Conservation (phyloP, 2,113 vertebrate genomes). For the Aleadryas rufinucha region DNA sequence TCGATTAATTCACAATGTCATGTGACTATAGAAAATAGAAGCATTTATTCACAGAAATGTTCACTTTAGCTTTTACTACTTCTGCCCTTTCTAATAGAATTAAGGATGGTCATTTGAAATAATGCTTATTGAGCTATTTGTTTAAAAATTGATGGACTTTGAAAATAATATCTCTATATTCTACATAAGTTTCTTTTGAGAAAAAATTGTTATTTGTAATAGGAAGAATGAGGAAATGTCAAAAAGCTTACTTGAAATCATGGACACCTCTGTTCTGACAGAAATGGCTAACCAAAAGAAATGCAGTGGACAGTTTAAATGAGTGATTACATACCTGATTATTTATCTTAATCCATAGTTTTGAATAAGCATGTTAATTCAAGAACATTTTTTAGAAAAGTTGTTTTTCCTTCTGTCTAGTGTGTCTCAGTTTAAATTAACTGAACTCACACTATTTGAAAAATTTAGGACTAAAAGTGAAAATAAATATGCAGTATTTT, state of each 20-base stretch:
- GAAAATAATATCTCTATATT: neutral
- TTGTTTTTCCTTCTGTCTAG: neutral
- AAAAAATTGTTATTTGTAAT: neutral
- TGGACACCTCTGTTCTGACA: neutral
- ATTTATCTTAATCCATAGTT: neutral
- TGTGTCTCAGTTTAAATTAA: neutral
- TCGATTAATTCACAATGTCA: neutral
- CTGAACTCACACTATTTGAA: neutral
- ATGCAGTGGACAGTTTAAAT: neutral
- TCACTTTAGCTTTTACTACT: neutral
- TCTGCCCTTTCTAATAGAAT: neutral
- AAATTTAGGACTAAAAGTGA: neutral
- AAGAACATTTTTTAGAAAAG: neutral
- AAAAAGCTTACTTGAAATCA: neutral
- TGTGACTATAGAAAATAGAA: neutral
- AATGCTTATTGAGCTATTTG: neutral
- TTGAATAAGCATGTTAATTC: neutral
- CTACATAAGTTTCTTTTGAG: neutral
- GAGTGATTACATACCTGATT: neutral
- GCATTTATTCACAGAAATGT: neutral
- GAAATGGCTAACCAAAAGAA: neutral
- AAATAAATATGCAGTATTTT: neutral
- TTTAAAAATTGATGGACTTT: neutral
- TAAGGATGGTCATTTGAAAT: neutral
- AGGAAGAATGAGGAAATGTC: neutral